Conservation (phyloP, 2,888 invertebrate species). For the Limnephilus auricula region DNA sequence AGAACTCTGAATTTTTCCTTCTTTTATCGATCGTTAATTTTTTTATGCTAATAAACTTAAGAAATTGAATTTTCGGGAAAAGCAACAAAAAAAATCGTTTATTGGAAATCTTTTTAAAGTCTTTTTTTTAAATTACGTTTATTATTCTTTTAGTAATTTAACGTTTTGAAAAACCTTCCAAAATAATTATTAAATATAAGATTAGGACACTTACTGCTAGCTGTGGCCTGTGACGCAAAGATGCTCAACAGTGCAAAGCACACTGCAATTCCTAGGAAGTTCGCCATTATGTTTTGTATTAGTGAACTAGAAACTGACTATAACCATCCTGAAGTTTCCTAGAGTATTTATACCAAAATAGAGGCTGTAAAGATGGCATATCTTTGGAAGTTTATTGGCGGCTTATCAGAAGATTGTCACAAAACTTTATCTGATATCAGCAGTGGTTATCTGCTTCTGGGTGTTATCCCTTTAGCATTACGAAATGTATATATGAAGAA, state of each 20-base stretch:
- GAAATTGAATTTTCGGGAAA: not conserved
- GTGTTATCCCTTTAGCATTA: not conserved
- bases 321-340: not conserved
- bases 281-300: constrained; percentile 13
- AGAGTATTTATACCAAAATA: not conserved
- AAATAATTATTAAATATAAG: not conserved
- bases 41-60: not conserved
- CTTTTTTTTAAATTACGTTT: not conserved
- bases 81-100: too few relatives aligned
- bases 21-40: not conserved
- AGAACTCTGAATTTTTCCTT: not conserved
- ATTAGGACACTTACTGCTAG: constrained; percentile 10
- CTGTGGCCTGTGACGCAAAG: not conserved
- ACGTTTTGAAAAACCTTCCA: not conserved
- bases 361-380: not conserved
- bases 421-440: not conserved
- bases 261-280: not conserved
- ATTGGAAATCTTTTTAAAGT: not conserved
- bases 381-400: not conserved
- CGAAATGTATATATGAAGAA: not conserved
- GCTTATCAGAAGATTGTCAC: not conserved
- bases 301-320: not conserved
- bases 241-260: constrained; percentile 28
- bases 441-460: not conserved
- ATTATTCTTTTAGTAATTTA: too few relatives aligned